phyloP scores from a whole-genome alignment of 2,888 invertebrate genomes.

The Scrobipalpa costella region DNA sequence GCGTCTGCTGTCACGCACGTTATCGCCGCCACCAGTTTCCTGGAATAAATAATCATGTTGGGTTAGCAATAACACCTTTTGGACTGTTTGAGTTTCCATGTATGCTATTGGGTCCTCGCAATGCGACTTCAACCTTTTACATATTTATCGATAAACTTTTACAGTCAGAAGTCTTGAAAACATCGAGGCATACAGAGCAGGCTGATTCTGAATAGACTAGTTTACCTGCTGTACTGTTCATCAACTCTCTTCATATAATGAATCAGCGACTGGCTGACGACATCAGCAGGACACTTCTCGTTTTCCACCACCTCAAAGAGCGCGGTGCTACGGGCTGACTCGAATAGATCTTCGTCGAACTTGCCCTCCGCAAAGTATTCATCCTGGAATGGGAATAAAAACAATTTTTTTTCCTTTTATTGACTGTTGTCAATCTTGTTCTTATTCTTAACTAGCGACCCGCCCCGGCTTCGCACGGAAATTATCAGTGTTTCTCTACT shows the following conservation, averaged over 20 bases:
- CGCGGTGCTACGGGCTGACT: conserved; percentile 92
- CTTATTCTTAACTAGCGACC: too few species aligned
- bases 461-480: too few species aligned
- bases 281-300: conserved; percentile 89
- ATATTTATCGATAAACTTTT: too few species aligned
- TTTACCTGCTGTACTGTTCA: conserved; percentile 84
- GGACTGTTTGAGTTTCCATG: not conserved
- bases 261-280: conserved; percentile 86
- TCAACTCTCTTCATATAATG: conserved; percentile 86
- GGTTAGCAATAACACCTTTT: too few species aligned
- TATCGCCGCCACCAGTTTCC: conserved; percentile 84
- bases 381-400: conserved; percentile 63
- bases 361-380: conserved; percentile 81
- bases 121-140: too few species aligned
- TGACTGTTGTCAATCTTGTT: too few species aligned
- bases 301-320: conserved; percentile 92
- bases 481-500: too few species aligned
- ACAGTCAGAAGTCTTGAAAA: too few species aligned
- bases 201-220: not conserved
- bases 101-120: not conserved
- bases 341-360: conserved; percentile 88
- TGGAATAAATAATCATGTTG: conserved; percentile 45
- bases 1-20: conserved; percentile 83
- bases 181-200: too few species aligned
- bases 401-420: not conserved